A percentile compares a stretch with the other conserved stretches of the same genome.
Evolutionary conservation across 1,140 invertebrate species (phyloP).

Genomic region (Pteromalus puparum): DNA sequence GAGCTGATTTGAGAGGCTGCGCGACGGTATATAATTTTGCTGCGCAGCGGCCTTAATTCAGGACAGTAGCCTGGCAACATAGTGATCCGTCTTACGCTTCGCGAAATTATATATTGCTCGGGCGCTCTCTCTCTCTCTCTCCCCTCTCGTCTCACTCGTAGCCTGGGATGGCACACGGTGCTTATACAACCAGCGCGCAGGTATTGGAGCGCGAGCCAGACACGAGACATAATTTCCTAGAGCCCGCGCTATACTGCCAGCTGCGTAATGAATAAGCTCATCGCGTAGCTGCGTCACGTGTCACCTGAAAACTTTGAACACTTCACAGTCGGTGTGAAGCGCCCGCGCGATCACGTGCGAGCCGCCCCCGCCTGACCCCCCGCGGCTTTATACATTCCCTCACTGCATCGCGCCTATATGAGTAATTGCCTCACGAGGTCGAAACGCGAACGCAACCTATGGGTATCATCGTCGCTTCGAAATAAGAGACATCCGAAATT

Average conservation of each 20-base stretch:
- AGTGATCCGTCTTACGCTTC: slow-evolving; percentile 61
- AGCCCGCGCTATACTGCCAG: not conserved
- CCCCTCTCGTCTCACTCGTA: no score
- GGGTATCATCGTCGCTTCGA: not conserved
- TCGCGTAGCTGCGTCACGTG: slow-evolving; percentile 63
- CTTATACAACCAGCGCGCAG: no score
- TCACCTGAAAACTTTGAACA: slow-evolving; percentile 65
- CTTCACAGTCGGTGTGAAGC: slow-evolving; percentile 58
- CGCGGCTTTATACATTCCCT: not conserved
- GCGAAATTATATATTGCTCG: slow-evolving; percentile 56
- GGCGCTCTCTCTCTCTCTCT: not conserved
- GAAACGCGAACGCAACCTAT: not conserved
- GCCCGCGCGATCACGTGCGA: not conserved
- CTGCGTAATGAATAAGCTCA: slow-evolving; percentile 64
- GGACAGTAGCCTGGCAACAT: slow-evolving; percentile 52
- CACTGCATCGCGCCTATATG: not conserved
- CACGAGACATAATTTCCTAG: slow-evolving; percentile 63
- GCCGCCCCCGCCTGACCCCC: not conserved
- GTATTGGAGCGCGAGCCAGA: slow-evolving; percentile 60
- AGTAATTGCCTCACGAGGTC: not conserved
- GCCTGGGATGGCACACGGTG: not conserved
- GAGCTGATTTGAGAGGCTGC: not conserved
- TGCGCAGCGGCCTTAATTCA: slow-evolving; percentile 53
- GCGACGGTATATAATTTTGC: not conserved
- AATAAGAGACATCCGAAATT: not conserved